Evolutionary conservation across 2,888 invertebrate species (phyloP).

Genomic region (Heliconius hortense): DNA sequence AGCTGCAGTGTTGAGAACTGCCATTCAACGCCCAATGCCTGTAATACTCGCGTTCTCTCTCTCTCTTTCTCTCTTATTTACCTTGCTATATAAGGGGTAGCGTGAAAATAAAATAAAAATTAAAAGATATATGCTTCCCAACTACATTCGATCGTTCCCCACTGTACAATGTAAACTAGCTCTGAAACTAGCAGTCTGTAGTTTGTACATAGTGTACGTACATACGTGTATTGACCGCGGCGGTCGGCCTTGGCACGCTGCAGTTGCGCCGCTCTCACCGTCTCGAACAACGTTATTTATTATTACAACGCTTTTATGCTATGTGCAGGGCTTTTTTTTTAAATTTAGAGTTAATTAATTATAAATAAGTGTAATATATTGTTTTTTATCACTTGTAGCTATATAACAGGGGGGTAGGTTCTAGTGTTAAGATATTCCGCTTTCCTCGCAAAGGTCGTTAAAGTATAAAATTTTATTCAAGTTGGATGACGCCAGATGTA

Average conservation of each 20-base stretch:
- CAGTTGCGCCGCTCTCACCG: conserved; percentile 37
- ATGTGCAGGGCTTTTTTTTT: not conserved
- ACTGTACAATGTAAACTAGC: not conserved
- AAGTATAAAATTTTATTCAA: too few relatives aligned
- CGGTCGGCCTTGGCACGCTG: conserved; percentile 41
- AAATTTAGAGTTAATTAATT: not conserved
- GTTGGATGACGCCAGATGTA: too few relatives aligned
- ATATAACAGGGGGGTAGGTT: not conserved
- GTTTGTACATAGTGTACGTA: conserved; percentile 8
- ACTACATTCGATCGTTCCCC: not conserved
- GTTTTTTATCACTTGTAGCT: not conserved
- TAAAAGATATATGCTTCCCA: not conserved
- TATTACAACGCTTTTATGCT: conserved; percentile 23
- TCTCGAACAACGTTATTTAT: conserved; percentile 37
- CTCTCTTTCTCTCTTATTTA: too few relatives aligned
- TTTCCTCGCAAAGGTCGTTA: not conserved
- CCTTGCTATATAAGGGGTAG: too few relatives aligned
- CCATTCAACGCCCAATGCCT: too few relatives aligned
- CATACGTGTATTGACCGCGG: conserved; percentile 36
- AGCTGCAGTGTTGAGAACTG: too few relatives aligned
- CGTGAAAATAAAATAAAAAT: too few relatives aligned
- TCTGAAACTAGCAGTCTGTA: not conserved
- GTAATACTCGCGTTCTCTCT: too few relatives aligned
- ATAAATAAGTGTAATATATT: not conserved
- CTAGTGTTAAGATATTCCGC: not conserved